Percentiles rank a stretch among this genome's conserved stretches.
Evolutionary conservation across 2,888 invertebrate species (phyloP).

Genomic region (Gastrophysa polygoni): DNA sequence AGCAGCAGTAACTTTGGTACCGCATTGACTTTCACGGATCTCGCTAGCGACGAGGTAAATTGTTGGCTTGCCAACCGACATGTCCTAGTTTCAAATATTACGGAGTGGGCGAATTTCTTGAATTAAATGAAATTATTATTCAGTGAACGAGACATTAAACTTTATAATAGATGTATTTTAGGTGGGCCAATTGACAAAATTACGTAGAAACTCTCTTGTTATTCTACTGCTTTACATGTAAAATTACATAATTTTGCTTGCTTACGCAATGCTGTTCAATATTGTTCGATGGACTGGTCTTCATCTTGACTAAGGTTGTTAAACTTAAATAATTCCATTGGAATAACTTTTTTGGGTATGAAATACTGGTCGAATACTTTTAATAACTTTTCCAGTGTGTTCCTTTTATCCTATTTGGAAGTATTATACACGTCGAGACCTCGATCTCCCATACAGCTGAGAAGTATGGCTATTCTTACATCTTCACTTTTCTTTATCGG

Average conservation of each 20-base stretch:
- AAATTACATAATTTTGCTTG: slow-evolving; percentile 9
- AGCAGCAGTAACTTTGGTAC: too few species aligned
- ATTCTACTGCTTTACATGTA: too few species aligned
- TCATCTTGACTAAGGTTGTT: background rate
- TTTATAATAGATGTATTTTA: too few species aligned
- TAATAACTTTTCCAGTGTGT: slow-evolving; percentile 12
- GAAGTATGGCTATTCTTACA: slow-evolving; percentile 14
- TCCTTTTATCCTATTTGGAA: background rate
- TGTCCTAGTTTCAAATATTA: too few species aligned
- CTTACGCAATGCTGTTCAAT: slow-evolving; percentile 4
- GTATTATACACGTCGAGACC: slow-evolving; percentile 15
- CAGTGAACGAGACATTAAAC: too few species aligned
- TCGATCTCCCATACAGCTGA: slow-evolving; percentile 13
- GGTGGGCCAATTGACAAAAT: too few species aligned
- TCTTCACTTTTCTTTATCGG: slow-evolving; percentile 10
- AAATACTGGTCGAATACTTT: slow-evolving; percentile 1
- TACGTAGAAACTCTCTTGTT: too few species aligned
- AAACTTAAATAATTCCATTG: slow-evolving; percentile 8
- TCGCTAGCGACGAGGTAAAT: too few species aligned
- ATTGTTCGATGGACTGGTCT: slow-evolving; percentile 2
- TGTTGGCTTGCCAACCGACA: too few species aligned
- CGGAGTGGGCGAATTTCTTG: too few species aligned
- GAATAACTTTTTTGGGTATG: slow-evolving; percentile 12
- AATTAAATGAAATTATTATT: too few species aligned
- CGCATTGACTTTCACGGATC: too few species aligned